These are phyloP conservation scores for Melikaiella ostensackeni DNA, from an alignment of 2,888 invertebrate species.

Conservation along the genomic window DNA sequence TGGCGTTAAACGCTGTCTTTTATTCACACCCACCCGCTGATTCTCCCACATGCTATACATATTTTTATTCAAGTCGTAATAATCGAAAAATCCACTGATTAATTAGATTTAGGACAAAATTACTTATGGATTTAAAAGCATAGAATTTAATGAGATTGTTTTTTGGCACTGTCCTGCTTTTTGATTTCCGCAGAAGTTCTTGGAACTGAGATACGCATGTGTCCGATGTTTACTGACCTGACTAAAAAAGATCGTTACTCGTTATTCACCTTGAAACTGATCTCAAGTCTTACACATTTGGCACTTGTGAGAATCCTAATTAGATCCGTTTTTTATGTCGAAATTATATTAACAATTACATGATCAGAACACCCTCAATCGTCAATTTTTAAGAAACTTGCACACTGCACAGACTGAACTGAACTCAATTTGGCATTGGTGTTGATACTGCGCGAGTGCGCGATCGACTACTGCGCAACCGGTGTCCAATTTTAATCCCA, in stretches of 20 bases:
- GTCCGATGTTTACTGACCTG: constrained; percentile 5
- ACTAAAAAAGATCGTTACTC: constrained; percentile 26
- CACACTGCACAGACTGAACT: background rate
- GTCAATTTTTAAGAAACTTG: constrained; percentile 13
- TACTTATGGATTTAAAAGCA: background rate
- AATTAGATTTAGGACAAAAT: background rate
- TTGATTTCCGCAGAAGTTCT: background rate
- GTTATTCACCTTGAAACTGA: constrained; percentile 24
- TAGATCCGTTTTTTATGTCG: background rate
- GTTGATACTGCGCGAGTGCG: constrained; percentile 9
- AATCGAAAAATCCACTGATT: background rate
- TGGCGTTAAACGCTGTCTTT: constrained; percentile 3
- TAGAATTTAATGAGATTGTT: background rate
- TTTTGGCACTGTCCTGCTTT: constrained; percentile 9
- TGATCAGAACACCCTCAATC: background rate
- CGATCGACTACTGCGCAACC: constrained; percentile 26
- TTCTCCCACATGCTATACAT: constrained; percentile 8
- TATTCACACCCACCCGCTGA: background rate
- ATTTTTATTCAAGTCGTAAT: constrained; percentile 18
- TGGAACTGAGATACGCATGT: constrained; percentile 8
- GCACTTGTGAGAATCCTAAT: background rate
- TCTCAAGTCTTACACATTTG: constrained; percentile 1
- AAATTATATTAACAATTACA: background rate
- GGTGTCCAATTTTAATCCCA: constrained; percentile 5
- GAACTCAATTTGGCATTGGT: background rate